These are phyloP conservation scores for Eublepharis macularius DNA, from an alignment of 2,113 vertebrate species.

Conservation along the genomic window DNA sequence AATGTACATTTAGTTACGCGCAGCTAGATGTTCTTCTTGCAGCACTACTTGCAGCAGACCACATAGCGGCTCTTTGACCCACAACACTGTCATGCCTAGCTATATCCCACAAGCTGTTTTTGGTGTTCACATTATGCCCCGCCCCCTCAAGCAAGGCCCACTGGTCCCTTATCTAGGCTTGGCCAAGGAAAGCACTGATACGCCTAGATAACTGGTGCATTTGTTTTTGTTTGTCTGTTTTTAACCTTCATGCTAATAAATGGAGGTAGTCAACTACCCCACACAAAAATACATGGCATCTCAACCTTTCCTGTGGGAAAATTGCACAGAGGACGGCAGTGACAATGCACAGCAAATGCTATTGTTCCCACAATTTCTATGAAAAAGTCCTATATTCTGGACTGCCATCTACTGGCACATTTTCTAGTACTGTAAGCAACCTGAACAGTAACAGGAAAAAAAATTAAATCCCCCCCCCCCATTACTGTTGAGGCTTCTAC, in stretches of 20 bases:
- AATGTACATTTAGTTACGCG: not conserved
- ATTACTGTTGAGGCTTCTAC: not conserved
- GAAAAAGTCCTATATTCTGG: constrained; percentile 16
- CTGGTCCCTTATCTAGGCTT: not conserved
- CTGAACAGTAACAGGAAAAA: not conserved
- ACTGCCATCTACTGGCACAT: constrained; percentile 31
- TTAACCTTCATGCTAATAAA: not conserved
- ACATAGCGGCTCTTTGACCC: not conserved
- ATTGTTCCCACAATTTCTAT: not conserved
- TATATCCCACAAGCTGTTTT: not conserved
- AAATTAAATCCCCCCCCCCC: not conserved
- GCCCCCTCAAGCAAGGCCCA: not conserved
- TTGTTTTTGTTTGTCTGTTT: not conserved
- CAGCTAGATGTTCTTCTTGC: not conserved
- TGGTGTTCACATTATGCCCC: not conserved
- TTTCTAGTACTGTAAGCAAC: constrained; percentile 3
- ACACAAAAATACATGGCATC: not conserved
- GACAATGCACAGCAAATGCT: not conserved
- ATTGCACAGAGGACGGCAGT: not conserved
- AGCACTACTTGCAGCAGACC: too few relatives aligned
- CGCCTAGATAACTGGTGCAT: too few relatives aligned
- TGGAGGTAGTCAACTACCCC: not conserved
- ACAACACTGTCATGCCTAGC: not conserved
- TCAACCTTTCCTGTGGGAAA: not conserved
- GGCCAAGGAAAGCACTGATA: not conserved